Conservation (phyloP, 2,888 invertebrate genomes). For the Venustoraphidia nigricollis region DNA sequence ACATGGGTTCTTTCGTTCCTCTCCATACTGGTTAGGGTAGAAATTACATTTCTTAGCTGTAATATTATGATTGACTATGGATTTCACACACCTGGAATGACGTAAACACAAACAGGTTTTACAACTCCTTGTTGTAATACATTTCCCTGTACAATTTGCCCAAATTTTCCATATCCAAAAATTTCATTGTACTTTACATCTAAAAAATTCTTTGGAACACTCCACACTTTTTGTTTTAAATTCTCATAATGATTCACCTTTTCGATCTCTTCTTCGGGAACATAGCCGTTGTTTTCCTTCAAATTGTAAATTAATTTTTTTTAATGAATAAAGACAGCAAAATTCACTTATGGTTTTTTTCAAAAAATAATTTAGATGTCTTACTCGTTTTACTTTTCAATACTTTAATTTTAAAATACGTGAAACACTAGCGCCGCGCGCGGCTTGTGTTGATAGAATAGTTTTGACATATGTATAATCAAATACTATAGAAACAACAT, state of each 20-base stretch:
- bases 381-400: too few relatives aligned
- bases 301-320: conserved; percentile 10
- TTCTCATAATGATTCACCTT: conserved; percentile 55
- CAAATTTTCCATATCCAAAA: conserved; percentile 61
- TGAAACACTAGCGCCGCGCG: too few relatives aligned
- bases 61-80: too few relatives aligned
- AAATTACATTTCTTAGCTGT: too few relatives aligned
- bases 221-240: conserved; percentile 60
- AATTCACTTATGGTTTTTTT: too few relatives aligned
- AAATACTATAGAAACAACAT: too few relatives aligned
- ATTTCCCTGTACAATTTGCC: conserved; percentile 56
- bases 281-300: conserved; percentile 59
- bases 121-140: conserved; percentile 43
- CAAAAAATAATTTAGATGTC: too few relatives aligned
- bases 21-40: too few relatives aligned
- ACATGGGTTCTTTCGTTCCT: too few relatives aligned
- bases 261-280: conserved; percentile 52
- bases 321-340: background rate
- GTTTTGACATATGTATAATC: too few relatives aligned
- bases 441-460: too few relatives aligned
- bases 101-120: conserved; percentile 43
- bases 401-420: too few relatives aligned
- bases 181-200: conserved; percentile 54
- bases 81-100: conserved; percentile 30
- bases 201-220: conserved; percentile 53